Base-by-base conservation (phyloP, 1,140 invertebrate species). In the Pomacea maculata region DNA sequence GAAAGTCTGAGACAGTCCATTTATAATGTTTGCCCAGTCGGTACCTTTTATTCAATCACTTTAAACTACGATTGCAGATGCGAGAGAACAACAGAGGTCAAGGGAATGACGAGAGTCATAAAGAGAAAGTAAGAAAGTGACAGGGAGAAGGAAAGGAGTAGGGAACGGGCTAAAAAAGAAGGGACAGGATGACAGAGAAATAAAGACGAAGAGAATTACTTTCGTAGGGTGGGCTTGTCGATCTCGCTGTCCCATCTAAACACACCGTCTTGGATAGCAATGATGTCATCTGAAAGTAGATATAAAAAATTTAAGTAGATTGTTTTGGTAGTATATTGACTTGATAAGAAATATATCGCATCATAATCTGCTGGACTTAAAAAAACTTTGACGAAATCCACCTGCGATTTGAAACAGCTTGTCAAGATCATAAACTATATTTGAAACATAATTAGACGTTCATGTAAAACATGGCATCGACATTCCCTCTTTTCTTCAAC, bases 181-280 rank as follows among this genome's bases (percentile, higher is more conserved):
- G 29, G 45, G 86, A 61, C 3, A n/a, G 45, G 80, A 85, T 70
- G 11, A 85, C 63, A 80, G 82, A 85, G 54, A 84, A 80, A 55
- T 45, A 64, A n/a, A 63, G 57, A 54, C 87, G 80, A 78, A 87
- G 34, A 45, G 34, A 45, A 1, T 73, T 52, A 73, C 71, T 54
- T 73, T 52, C 21, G 71, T 11, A 73, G 52, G 1, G 71, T 73
- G 19, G 71, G 71, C 34, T 34, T 73, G 9, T 9, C 3, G 12
- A 73, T 73, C 19, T 25, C 45, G 29, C 45, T 73, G 34, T 73
- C 71, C 71, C 71, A 73, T 21, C 19, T 73, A 29, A 73, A 73
- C 1, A 52, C 52, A 21, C 71, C 71, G 45, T 73, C 45, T 5
- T 52, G 6, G 14, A 73, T 52, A 8, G 71, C 25, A 34, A 73